Percentiles rank a stretch among this genome's conserved stretches.
Evolutionary conservation across 2,113 vertebrate genomes (phyloP).

Genomic region (Dipodomys merriami): DNA sequence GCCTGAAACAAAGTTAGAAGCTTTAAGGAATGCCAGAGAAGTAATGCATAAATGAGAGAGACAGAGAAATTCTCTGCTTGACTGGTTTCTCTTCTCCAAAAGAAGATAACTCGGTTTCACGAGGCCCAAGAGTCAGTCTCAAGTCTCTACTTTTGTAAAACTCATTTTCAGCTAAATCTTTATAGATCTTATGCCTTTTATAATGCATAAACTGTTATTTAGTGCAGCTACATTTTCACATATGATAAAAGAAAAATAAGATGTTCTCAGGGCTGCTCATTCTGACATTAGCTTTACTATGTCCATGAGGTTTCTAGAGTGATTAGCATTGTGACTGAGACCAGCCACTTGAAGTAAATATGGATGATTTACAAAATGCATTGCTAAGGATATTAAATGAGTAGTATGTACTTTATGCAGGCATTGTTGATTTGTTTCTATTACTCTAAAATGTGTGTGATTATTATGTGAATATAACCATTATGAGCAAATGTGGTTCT

Average conservation of each 20-base stretch:
- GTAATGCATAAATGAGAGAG: background rate
- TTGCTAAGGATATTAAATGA: background rate
- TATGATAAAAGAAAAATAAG: background rate
- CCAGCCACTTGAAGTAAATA: conserved; percentile 37
- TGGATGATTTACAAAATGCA: background rate
- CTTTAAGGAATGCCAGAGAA: background rate
- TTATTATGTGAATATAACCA: conserved; percentile 2
- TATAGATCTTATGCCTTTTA: background rate
- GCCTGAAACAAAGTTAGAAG: background rate
- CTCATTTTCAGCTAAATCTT: background rate
- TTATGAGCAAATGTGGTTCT: background rate
- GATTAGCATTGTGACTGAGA: background rate
- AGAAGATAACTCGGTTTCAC: background rate
- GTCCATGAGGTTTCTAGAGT: background rate
- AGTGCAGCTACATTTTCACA: conserved; percentile 9
- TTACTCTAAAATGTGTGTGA: background rate
- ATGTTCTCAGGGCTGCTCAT: background rate
- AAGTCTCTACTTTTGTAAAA: background rate
- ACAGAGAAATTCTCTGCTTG: background rate
- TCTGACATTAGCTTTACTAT: background rate
- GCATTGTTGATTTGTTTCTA: background rate
- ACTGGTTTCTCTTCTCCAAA: background rate
- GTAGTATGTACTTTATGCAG: conserved; percentile 22
- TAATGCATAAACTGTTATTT: background rate
- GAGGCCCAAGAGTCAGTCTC: background rate